These are phyloP conservation scores for Varecia variegata DNA, from an alignment of 2,797 vertebrate species.

Conservation along the genomic window DNA sequence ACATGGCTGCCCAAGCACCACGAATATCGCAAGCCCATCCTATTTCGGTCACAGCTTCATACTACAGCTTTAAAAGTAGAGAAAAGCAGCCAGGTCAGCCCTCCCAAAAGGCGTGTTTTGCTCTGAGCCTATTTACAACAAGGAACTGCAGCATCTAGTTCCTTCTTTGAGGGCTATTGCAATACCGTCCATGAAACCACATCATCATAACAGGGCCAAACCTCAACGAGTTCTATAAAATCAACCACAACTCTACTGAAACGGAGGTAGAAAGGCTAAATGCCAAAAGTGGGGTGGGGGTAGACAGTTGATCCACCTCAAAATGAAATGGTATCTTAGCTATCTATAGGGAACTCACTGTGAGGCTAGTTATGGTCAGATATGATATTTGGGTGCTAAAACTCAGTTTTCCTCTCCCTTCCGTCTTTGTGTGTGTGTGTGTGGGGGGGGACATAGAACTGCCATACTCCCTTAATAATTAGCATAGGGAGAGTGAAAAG, in stretches of 20 bases:
- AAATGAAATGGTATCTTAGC: background rate
- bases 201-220: background rate
- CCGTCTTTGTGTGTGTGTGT: background rate
- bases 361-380: background rate
- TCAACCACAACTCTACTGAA: background rate
- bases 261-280: background rate
- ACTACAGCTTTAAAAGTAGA: background rate
- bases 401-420: background rate
- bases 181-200: conserved; percentile 36
- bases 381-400: background rate
- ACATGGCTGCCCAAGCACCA: conserved; percentile 44
- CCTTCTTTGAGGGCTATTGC: conserved; percentile 56
- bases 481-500: background rate
- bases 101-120: background rate
- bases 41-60: background rate
- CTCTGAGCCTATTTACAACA: conserved; percentile 16
- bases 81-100: background rate
- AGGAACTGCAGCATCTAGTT: conserved; percentile 58
- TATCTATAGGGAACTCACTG: background rate
- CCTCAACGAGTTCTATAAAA: background rate
- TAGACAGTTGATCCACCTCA: no score
- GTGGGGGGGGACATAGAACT: background rate
- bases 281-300: accelerated
- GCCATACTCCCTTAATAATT: background rate
- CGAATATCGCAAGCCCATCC: conserved; percentile 68